These are phyloP conservation scores for Amphilophus citrinellus DNA, from an alignment of 2,113 vertebrate species.

Conservation along the genomic window DNA sequence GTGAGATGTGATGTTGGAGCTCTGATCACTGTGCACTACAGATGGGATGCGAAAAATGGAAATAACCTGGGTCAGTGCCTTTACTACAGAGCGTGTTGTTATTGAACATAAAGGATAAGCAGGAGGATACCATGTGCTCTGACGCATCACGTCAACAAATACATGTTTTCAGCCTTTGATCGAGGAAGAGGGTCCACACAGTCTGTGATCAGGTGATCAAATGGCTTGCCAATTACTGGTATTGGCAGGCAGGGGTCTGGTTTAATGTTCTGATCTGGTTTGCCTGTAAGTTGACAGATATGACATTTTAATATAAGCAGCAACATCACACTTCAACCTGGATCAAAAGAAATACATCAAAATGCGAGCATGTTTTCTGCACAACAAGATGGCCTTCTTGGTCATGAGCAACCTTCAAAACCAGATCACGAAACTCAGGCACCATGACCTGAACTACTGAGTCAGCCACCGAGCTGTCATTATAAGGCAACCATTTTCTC, in stretches of 20 bases:
- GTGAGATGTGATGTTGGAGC: no score
- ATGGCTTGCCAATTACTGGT: no score
- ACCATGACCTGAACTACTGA: neutral
- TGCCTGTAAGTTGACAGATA: neutral
- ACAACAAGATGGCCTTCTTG: neutral
- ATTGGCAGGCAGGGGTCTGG: no score
- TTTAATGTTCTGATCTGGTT: neutral
- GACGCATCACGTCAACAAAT: no score
- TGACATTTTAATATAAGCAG: neutral
- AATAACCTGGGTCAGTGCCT: no score
- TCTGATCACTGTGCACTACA: no score
- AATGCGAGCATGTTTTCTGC: neutral
- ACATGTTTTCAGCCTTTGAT: no score
- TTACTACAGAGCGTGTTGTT: no score
- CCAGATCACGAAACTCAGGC: neutral
- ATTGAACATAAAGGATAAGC: no score
- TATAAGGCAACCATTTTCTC: neutral
- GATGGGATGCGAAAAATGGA: no score
- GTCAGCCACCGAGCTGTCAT: neutral
- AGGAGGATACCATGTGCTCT: no score
- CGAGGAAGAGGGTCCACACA: no score
- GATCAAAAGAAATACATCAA: neutral
- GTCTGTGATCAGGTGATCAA: neutral
- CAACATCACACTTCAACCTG: neutral
- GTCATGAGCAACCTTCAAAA: neutral